Base-by-base conservation (phyloP, 2,113 vertebrate genomes). In the Ceratotherium simum region DNA sequence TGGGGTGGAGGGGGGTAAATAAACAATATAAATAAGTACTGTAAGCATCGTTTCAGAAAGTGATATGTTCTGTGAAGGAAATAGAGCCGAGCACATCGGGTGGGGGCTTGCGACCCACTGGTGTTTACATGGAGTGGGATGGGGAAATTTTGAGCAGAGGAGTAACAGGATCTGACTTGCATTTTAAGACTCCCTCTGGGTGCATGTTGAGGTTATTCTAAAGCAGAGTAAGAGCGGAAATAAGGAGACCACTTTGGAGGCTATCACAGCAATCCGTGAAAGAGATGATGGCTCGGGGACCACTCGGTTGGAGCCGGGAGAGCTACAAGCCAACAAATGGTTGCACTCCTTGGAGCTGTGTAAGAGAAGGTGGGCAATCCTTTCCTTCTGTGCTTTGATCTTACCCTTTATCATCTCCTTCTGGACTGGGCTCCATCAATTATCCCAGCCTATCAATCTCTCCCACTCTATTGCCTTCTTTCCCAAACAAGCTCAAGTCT, bases 341-440 rank as follows among this genome's bases (percentile, higher is more conserved):
- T 86, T 62, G 39, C 25, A 36, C 21, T 65, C 48, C 4, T 0
- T 0, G 1, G 13, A 1, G 3, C 6, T 39, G 25, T 1, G 4
- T 29, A 29, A 78, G 39, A 21, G 36, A 51, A 51, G 69, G 17
- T 13, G 11, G 0, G 27, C 62, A 5, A 17, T 9, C 27, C 39
- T 79, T 76, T 69, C 42, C 84, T 69, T 78, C 83, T 80, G 48
- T 0, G 0, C 36, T 42, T 78, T 87, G 17, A 69, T 90, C 46
- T 72, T 72, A 11, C 11, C 13, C 25, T 94, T 86, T 48, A 75
- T 56, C 17, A 20, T 90, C 27, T 75, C 83, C 51, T 79, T 82
- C 75, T 80, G 27, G 48, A 79, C 51, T 4, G 4, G 29, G 25
- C 25, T 84, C 33, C 18, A 42, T 70, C 51, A 29, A 54, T 93